Percentiles rank a stretch among this genome's conserved stretches.
Conservation (phyloP, 2,113 vertebrate species). For the Acrocephalus kingi region DNA sequence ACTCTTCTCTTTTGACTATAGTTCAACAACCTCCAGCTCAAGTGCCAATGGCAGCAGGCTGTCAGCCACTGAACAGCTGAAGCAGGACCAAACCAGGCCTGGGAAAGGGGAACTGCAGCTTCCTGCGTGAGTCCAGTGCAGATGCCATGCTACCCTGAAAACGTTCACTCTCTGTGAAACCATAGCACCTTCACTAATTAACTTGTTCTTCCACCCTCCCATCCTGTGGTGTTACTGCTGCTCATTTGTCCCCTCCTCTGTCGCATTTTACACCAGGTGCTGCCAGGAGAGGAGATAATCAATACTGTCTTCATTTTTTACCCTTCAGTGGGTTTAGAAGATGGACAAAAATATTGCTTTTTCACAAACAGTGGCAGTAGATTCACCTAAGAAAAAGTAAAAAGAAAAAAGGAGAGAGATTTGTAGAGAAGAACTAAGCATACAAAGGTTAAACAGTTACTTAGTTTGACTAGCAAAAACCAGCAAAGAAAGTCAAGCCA, state of each 20-base stretch:
- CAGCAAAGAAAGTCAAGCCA: neutral
- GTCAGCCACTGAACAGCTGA: neutral
- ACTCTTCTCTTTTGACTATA: neutral
- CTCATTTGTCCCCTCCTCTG: neutral
- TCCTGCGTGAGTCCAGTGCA: neutral
- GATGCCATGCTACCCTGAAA: neutral
- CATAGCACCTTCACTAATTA: neutral
- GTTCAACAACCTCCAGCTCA: neutral
- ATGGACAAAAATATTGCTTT: neutral
- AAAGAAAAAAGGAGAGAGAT: neutral
- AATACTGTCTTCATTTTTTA: neutral
- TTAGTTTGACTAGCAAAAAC: slow-evolving; percentile 5
- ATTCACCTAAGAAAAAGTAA: neutral
- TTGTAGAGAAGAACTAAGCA: neutral
- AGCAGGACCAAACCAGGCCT: neutral
- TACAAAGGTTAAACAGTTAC: neutral
- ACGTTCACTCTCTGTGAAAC: neutral
- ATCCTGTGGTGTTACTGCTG: neutral
- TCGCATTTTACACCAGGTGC: neutral
- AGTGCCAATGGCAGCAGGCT: fast-evolving
- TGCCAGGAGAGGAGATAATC: neutral
- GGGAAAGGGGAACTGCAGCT: slow-evolving; percentile 36
- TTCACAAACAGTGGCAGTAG: neutral
- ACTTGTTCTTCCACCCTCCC: neutral
- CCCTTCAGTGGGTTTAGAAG: neutral